Evolutionary conservation across 2,888 invertebrate genomes (phyloP), one percentile per base, ranked within the genome.

Genomic region (Pammene fasciana): DNA sequence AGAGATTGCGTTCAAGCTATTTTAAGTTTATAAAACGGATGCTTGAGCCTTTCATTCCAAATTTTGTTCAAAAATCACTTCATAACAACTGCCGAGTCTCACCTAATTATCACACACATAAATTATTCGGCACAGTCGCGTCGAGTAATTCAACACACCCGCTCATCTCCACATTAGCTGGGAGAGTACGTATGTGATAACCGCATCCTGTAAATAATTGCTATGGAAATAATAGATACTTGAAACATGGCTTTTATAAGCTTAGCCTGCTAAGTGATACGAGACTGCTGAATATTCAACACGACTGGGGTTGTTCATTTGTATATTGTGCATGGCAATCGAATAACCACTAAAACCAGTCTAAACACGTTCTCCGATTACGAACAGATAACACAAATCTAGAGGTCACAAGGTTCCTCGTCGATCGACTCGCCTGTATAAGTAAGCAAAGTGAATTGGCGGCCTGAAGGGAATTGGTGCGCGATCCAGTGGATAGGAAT

Each of bases 131-230:
- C 74, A 45, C 62, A 68, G 57, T 73, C 76, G 79, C 78, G 80
- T 83, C 75, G 73, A 78, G 81, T 83, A 75, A 84, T 88, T 85
- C 81, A 78, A 78, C 80, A 75, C 82, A 85, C 84, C 81, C 81
- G 76, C 82, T 74, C 79, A 78, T 78, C 80, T 79, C 75, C 66
- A 72, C 81, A 77, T 79, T 75, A 48, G 38, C 38, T 57, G 76
- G 77, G 82, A 84, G 78, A 80, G 77, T 77, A 78, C 80, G 77
- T 72, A 72, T 74, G 73, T 75, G 73, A 79, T 81, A 79, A 81
- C 80, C 80, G 81, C 78, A 74, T 77, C 75, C 88, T 89, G 90
- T 82, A 86, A 80, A 84, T 89, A 89, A 90, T 88, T 86, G 89
- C 82, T 78, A 83, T 78, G 82, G 82, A 82, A 82, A 85, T 87